Evolutionary conservation across 2,113 vertebrate genomes (phyloP).

Genomic region (Hylia prasina): DNA sequence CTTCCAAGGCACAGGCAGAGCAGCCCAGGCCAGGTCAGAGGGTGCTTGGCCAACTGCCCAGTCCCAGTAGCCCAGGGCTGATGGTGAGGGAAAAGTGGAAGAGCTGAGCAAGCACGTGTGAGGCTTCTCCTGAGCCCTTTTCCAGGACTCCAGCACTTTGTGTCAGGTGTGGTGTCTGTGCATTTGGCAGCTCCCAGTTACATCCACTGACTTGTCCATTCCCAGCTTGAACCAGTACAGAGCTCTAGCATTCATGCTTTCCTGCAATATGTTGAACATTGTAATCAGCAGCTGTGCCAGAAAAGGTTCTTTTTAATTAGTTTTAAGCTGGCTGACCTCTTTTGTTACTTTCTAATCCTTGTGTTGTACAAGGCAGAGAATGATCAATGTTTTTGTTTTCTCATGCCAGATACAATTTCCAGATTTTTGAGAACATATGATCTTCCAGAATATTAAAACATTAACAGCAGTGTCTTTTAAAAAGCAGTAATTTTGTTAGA

Average conservation of each 20-base stretch:
- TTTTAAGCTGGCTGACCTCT: background rate
- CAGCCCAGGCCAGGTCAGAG: background rate
- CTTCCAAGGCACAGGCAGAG: background rate
- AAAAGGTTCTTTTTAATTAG: background rate
- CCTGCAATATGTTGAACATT: background rate
- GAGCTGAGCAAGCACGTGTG: background rate
- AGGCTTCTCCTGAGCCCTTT: background rate
- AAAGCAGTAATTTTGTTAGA: background rate
- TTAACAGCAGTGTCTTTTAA: background rate
- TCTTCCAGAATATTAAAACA: background rate
- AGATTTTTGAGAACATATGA: background rate
- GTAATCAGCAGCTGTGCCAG: background rate
- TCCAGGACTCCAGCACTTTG: background rate
- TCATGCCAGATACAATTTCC: background rate
- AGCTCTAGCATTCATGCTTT: background rate
- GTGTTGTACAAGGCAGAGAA: background rate
- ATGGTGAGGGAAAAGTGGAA: background rate
- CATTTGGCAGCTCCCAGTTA: background rate
- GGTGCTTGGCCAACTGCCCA: rapidly evolving
- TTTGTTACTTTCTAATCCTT: background rate
- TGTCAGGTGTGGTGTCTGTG: background rate
- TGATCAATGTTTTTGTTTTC: background rate
- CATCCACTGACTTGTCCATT: background rate
- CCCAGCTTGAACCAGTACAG: background rate
- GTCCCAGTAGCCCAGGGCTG: background rate